Evolutionary conservation across 2,113 vertebrate species (phyloP), one percentile per base, ranked within the genome.

Genomic region (Osmerus eperlanus): DNA sequence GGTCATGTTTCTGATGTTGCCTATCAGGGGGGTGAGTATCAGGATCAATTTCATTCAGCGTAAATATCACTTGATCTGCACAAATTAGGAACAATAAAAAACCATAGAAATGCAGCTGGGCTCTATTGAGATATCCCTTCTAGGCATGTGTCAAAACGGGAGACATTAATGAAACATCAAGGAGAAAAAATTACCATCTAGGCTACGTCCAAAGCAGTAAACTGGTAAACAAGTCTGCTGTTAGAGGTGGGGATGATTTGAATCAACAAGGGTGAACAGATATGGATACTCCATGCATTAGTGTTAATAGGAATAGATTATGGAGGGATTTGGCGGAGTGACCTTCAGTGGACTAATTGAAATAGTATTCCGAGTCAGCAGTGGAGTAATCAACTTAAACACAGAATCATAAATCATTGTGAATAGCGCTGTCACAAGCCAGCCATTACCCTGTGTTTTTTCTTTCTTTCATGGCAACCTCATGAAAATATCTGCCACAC

Each of bases 281-380:
- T 98, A 96, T 96, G 96, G 96, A 96, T 96, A 96, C 94, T 98
- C 93, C 90, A 90, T 94, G 94, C 96, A 98, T 98, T 98, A 98
- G 95, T 95, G 94, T 97, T 99, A 98, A 99, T 98, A 98, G 96
- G 95, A 98, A 99, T 97, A 99, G 97, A 99, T 99, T 98, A 99
- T 98, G 95, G 96, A 96, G 96, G 96, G 95, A 99, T 98, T 99
- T 97, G 95, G 95, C 93, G 94, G 96, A 97, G 96, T 99, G 97
- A 99, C 97, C 97, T 99, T 99, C 97, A 96, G 95, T 96, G 95
- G 95, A 96, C 95, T 99, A 98, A 99, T 99, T 99, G 97, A 99
- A 98, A 99, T 98, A 99, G 97, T 98, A 97, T 96, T 97, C 96
- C 94, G 97, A 98, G 95, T 98, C 96, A 98, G 97, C 97, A 99